Conservation (phyloP, 2,888 invertebrate species). For the Andrena bucephala region DNA sequence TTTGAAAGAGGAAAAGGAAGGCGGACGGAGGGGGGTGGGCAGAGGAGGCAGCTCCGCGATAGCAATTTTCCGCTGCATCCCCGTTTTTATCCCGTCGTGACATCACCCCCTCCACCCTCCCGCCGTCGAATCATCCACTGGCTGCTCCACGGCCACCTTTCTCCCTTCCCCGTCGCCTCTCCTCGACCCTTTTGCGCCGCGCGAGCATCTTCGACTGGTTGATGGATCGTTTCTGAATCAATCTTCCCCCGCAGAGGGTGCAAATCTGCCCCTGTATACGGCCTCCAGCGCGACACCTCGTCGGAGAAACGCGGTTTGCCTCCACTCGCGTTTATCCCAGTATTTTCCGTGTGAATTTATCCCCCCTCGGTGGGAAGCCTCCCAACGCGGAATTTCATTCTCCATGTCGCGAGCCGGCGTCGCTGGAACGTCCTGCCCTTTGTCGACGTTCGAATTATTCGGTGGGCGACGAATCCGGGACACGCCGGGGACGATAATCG, state of each 20-base stretch:
- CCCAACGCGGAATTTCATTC: no score
- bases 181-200: background rate
- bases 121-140: background rate
- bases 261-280: background rate
- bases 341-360: no score
- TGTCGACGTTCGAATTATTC: background rate
- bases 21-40: background rate
- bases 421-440: no score
- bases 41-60: background rate
- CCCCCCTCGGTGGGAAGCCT: no score
- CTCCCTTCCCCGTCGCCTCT: constrained; percentile 1
- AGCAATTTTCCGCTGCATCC: constrained; percentile 56
- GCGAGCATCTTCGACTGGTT: background rate
- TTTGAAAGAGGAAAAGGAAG: constrained; percentile 20
- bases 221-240: background rate
- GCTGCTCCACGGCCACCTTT: background rate
- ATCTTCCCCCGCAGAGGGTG: background rate
- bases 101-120: constrained; percentile 29
- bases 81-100: constrained; percentile 71
- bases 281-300: background rate
- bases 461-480: background rate
- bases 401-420: no score
- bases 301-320: no score
- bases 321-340: no score
- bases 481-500: no score